These are phyloP conservation scores for Drosophila santomea DNA, from an alignment of 1,140 invertebrate species.

Conservation along the genomic window DNA sequence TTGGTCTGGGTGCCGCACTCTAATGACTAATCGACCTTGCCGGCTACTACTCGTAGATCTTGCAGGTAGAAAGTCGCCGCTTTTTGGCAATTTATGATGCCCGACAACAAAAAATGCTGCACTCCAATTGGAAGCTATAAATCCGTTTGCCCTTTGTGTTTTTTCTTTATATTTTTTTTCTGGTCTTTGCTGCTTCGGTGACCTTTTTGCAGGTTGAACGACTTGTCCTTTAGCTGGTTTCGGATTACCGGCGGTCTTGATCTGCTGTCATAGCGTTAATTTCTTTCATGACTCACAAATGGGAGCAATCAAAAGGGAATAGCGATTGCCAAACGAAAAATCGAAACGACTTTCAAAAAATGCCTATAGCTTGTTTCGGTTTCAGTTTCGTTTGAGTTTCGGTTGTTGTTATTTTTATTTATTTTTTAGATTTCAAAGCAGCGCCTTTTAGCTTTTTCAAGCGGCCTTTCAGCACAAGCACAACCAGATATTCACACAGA, in stretches of 20 bases:
- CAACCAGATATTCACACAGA: constrained; percentile 30
- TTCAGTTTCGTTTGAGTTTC: constrained; percentile 48
- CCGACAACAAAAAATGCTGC: constrained; percentile 23
- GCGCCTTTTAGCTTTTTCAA: constrained; percentile 58
- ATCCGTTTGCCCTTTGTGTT: constrained; percentile 37
- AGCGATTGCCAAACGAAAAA: constrained; percentile 20
- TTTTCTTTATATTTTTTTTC: not conserved
- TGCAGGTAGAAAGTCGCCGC: constrained; percentile 54
- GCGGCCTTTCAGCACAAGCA: constrained; percentile 63
- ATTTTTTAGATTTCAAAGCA: constrained; percentile 57
- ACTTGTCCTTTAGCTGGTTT: constrained; percentile 42
- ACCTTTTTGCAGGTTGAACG: constrained; percentile 76
- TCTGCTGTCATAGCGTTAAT: constrained; percentile 36
- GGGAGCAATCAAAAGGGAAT: constrained; percentile 40
- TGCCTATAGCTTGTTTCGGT: constrained; percentile 65
- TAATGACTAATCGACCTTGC: constrained; percentile 78
- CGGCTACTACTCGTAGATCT: constrained; percentile 27
- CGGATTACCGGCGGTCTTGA: constrained; percentile 37
- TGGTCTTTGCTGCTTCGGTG: constrained; percentile 21
- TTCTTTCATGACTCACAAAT: constrained; percentile 59
- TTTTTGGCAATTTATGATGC: constrained; percentile 38
- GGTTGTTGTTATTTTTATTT: not conserved
- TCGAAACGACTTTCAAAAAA: constrained; percentile 73
- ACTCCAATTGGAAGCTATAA: constrained; percentile 73
- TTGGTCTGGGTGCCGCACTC: constrained; percentile 32